These are phyloP conservation scores for Eupsilia transversa DNA, from an alignment of 2,888 invertebrate species.

Conservation along the genomic window DNA sequence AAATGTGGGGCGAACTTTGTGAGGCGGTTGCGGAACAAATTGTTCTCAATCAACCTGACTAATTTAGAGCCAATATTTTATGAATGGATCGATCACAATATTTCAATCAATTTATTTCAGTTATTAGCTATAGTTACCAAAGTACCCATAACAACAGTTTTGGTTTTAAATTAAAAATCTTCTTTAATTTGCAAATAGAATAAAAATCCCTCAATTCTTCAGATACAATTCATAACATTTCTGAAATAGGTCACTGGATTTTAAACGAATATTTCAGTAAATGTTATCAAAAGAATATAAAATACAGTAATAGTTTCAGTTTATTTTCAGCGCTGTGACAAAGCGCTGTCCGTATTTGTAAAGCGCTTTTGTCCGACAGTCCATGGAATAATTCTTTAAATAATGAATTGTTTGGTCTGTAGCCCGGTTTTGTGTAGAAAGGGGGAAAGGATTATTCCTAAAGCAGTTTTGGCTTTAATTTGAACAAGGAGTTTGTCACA, in stretches of 20 bases:
- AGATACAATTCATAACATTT: background rate
- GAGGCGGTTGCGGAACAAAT: background rate
- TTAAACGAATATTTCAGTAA: conserved; percentile 24
- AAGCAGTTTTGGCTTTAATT: background rate
- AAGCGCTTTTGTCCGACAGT: conserved; percentile 40
- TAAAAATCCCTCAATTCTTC: background rate
- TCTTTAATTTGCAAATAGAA: background rate
- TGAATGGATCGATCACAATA: background rate
- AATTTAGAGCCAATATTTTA: background rate
- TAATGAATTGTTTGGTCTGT: conserved; percentile 10
- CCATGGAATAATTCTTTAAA: conserved; percentile 29
- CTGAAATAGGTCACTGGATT: conserved; percentile 32
- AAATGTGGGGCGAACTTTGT: background rate
- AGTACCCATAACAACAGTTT: background rate
- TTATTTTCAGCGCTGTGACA: conserved; percentile 38
- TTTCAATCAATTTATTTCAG: background rate
- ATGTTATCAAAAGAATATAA: conserved; percentile 37
- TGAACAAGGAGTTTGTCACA: background rate
- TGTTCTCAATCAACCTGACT: background rate
- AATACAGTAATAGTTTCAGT: conserved; percentile 22
- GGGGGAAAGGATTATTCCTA: background rate
- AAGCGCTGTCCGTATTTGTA: conserved; percentile 44
- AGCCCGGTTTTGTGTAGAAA: background rate
- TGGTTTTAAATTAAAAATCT: background rate
- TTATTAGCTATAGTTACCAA: background rate